phyloP scores from a whole-genome alignment of 2,113 vertebrate genomes.

The Ochotona curzoniae region DNA sequence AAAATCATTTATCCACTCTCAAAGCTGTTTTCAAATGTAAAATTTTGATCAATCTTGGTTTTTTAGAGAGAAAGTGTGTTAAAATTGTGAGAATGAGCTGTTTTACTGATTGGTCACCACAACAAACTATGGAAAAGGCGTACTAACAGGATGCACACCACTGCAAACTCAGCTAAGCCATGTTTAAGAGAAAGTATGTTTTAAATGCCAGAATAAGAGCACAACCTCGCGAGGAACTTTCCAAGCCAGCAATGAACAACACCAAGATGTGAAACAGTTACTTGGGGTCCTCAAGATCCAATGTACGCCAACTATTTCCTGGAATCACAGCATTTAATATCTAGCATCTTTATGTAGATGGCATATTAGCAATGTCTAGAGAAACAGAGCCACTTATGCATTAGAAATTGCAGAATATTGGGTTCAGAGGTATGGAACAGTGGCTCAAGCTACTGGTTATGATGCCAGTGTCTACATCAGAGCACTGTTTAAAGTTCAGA shows the following conservation, averaged over 20 bases:
- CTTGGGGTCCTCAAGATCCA: neutral
- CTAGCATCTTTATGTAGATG: neutral
- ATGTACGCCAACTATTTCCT: neutral
- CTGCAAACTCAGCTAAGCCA: neutral
- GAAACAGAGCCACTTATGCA: neutral
- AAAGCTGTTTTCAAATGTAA: neutral
- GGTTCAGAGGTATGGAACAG: too few relatives aligned
- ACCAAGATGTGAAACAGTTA: neutral
- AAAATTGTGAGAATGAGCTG: neutral
- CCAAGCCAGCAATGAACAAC: neutral
- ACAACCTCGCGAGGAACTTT: neutral
- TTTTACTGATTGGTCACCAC: neutral
- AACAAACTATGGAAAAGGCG: neutral
- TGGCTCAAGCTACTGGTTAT: too few relatives aligned
- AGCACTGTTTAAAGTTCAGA: too few relatives aligned
- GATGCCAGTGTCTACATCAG: too few relatives aligned
- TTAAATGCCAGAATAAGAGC: neutral
- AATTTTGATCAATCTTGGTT: neutral
- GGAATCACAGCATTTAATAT: neutral
- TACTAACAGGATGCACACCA: neutral
- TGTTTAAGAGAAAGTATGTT: neutral
- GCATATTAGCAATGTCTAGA: neutral
- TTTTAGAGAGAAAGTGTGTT: neutral
- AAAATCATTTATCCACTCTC: neutral
- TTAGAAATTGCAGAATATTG: too few relatives aligned